Conservation (phyloP, 35 echinoderm and acorn worm species). For the Acanthaster planci region DNA sequence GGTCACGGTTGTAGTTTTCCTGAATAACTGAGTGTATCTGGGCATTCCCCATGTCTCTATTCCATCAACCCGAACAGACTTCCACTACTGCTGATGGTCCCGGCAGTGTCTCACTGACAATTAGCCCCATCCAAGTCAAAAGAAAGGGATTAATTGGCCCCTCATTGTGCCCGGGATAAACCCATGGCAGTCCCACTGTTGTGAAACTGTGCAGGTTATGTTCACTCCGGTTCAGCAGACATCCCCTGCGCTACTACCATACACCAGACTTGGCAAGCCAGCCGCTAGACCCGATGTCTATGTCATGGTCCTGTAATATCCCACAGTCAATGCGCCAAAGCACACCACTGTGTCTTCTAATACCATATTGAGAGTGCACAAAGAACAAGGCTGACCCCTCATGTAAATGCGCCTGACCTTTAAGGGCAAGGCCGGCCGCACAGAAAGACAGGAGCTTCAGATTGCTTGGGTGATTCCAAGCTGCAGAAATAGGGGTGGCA, state of each 20-base stretch:
- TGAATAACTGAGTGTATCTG: conserved; percentile 98
- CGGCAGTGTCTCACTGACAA: not conserved
- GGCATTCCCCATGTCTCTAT: conserved; percentile 90
- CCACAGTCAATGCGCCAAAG: conserved; percentile 21
- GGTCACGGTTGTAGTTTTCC: conserved; percentile 98
- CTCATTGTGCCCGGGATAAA: conserved; percentile 14
- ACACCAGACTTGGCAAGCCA: conserved; percentile 5
- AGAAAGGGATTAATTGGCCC: not conserved
- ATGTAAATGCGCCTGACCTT: conserved; percentile 44
- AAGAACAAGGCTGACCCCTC: conserved; percentile 46
- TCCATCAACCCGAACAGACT: conserved; percentile 6
- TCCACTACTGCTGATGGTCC: not conserved
- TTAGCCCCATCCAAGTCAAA: conserved; percentile 2
- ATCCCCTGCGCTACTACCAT: not conserved
- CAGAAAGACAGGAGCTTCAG: not conserved
- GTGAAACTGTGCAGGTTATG: not conserved
- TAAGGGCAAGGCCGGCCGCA: conserved; percentile 13
- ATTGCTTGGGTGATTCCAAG: conserved; percentile 14
- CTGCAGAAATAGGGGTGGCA: conserved; percentile 31
- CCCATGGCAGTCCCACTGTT: not conserved
- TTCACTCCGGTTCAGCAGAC: not conserved
- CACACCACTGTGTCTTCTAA: conserved; percentile 11
- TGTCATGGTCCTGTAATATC: conserved; percentile 12
- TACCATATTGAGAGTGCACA: conserved; percentile 24
- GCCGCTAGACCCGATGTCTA: conserved; percentile 15